Base-by-base conservation (phyloP, 2,797 vertebrate genomes). In the Fringilla coelebs region DNA sequence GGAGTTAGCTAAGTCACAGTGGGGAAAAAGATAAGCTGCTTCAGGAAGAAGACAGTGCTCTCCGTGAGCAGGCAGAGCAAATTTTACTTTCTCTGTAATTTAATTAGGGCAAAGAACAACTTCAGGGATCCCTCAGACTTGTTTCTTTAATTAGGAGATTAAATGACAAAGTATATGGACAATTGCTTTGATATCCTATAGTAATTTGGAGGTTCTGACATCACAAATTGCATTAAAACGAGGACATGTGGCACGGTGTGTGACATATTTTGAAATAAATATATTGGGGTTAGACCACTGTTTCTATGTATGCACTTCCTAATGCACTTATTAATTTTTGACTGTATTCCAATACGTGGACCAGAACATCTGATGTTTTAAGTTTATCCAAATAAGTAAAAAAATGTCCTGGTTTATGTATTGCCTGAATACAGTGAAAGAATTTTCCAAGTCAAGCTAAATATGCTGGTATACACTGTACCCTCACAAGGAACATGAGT, bases 341-440 rank as follows among this genome's bases (percentile, higher is more conserved):
- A 43, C 17, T n/a, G 5, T 18, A 22, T 55, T 90, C 36, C 17
- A 74, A 1, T 66, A 60, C 52, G 62, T 70, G 31, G 19, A 70
- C 43, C 16, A 45, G 57, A 94, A 66, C 16, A 60, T n/a, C 28
- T 40, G 21, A 84, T 75, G 15, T 28, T 89, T 91, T 58, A 71
- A 86, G 36, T 84, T 78, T 75, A 89, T 73, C 77, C 58, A 89
- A 73, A 71, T 63, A 90, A 86, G 55, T 72, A 34, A 75, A 72
- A 89, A 89, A 90, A 72, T 31, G 31, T 21, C 52, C 29, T 79
- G 17, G 51, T 84, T 67, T 67, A 66, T 8, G 0, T n/a, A 52
- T 79, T 93, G 89, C 36, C 67, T 76, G 90, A 96, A 96, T 63
- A 91, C 28, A 95, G 80, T 6, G 40, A 57, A 88, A 90, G 68